Evolutionary conservation across 2,113 vertebrate genomes (phyloP), one percentile per base, ranked within the genome.

Genomic region (Microtus ochrogaster): DNA sequence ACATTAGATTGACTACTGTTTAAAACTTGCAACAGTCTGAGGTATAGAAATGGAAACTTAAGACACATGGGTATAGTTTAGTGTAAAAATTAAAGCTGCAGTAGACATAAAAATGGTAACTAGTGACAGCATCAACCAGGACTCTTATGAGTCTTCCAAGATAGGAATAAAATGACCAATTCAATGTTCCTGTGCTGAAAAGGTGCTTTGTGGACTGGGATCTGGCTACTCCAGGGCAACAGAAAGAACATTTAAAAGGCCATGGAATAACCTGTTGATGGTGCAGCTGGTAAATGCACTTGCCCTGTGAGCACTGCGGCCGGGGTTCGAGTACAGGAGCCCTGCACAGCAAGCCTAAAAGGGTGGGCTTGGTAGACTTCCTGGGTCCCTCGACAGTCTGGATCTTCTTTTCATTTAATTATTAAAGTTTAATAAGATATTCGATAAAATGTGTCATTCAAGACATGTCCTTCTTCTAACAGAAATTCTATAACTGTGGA

Each of bases 1-100:
- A 84, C 68, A 97, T 63, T 6, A 14, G 90, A 92, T 74, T 94
- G 88, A 97, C 74, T 28, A 49, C 28, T 98, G n/a, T 96, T 87
- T 26, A 58, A 83, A 65, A 55, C 36, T 95, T 97, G 97, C 52
- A 97, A 88, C 52, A 89, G 70, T 90, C 6, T 0, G 21, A 78
- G 3, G 70, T 90, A 93, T 49, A 70, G 13, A 90, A 87, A 76
- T 84, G 70, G 74, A 68, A 93, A 92, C 24, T 81, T 90, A 61
- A 94, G 30, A 93, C n/a, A 33, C 26, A 94, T 66, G 39, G 28
- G 14, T 74, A 68, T 92, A 44, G 26, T 24, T 14, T 91, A n/a
- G 26, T 89, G 26, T 49, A 84, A 95, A 94, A 90, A 73, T 55
- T 72, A 74, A 96, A 95, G 47, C 72, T 87, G 84, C 3, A 52